A percentile compares a stretch with the other conserved stretches of the same genome.
These are phyloP conservation scores for Ennomos fuscantarius DNA, from an alignment of 2,888 invertebrate genomes.

Conservation along the genomic window DNA sequence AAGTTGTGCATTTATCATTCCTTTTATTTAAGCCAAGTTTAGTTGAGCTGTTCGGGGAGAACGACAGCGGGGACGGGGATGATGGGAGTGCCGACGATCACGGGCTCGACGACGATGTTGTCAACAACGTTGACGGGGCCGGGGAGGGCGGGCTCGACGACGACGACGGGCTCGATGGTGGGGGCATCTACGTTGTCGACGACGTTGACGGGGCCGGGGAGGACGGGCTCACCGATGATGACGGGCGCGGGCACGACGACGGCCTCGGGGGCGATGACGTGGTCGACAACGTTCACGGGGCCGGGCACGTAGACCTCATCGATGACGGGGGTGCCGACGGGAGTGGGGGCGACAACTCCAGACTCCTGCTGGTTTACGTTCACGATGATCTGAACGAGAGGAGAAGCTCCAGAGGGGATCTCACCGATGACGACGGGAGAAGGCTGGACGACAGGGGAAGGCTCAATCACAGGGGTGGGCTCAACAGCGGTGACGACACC, in stretches of 20 bases:
- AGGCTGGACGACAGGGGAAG: slow-evolving; percentile 29
- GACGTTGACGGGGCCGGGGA: slow-evolving; percentile 26
- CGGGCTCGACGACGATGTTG: slow-evolving; percentile 30
- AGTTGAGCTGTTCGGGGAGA: slow-evolving; percentile 44
- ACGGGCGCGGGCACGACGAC: slow-evolving; percentile 25
- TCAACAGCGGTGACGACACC: slow-evolving; percentile 27
- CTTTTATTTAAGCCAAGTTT: not conserved
- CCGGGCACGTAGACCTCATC: slow-evolving; percentile 34
- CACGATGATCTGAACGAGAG: slow-evolving; percentile 41
- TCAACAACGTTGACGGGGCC: slow-evolving; percentile 37
- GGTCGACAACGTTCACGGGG: slow-evolving; percentile 37
- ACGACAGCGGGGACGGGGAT: slow-evolving; percentile 38
- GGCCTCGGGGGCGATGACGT: slow-evolving; percentile 12
- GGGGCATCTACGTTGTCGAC: slow-evolving; percentile 17
- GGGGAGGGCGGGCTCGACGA: slow-evolving; percentile 31
- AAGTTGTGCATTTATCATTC: not conserved
- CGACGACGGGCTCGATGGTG: slow-evolving; percentile 35
- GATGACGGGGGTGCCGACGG: slow-evolving; percentile 35
- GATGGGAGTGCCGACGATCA: slow-evolving; percentile 36
- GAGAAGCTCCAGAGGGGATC: slow-evolving; percentile 27
- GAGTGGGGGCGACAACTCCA: slow-evolving; percentile 33
- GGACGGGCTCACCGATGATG: slow-evolving; percentile 33
- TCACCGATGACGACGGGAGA: slow-evolving; percentile 32
- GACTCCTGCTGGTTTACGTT: slow-evolving; percentile 31
- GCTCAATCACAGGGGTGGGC: slow-evolving; percentile 19